Base-by-base conservation (phyloP, 2,113 vertebrate species). In the Heterocephalus glaber region DNA sequence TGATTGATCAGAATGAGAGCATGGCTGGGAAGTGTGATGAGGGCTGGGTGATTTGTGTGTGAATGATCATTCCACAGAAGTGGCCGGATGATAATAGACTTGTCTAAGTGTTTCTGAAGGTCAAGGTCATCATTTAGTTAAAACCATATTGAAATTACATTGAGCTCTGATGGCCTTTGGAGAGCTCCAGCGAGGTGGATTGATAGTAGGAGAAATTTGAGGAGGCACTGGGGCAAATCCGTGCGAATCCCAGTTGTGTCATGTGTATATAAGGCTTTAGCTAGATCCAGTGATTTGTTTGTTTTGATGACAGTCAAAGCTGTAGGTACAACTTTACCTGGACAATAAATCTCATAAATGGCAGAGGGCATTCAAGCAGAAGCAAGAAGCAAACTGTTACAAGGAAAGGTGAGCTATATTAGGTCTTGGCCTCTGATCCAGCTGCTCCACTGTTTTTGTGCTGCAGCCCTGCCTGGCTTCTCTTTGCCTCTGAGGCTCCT, bases 341-440 rank as follows among this genome's bases (percentile, higher is more conserved):
- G 83, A 87, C 63, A 58, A 94, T 89, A 93, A 97, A 77, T 80
- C 52, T 72, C 87, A 44, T 35, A 89, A 68, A 84, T 38, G 52
- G 74, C 74, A 85, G 74, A 91, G 41, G 44, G 38, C 41, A 65
- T 77, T 89, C 61, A 92, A 89, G 80, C 47, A 92, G 76, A 93
- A 47, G 33, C 89, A 82, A 90, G 79, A 92, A 87, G 35, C 56
- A 70, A 89, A 76, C 41, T 70, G 44, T 44, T 80, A 44, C 65
- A 68, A 87, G 58, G 9, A 92, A 86, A 74, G 81, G 44, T 72
- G 49, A 74, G 82, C 26, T 24, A 2, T 56, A 26, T 79, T 61
- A 63, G 41, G 12, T 68, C 72, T 63, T 88, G 26, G 3, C 60
- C 47, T 87, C 54, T 54, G 52, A 52, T 17, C 22, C 28, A 84